Evolutionary conservation across 2,113 vertebrate species (phyloP).

Genomic region (Caranx ignobilis): DNA sequence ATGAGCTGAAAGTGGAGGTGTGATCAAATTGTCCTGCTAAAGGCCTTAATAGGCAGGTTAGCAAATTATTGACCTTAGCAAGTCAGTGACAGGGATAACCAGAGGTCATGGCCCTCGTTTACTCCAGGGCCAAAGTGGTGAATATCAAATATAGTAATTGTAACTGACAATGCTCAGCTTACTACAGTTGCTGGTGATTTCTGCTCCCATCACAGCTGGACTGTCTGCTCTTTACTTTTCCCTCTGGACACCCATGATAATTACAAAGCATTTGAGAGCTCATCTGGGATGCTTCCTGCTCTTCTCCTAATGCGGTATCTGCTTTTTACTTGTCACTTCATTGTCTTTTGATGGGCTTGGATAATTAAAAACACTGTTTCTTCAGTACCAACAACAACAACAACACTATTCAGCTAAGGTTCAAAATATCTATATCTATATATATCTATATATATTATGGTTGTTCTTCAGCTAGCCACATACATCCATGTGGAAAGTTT

Average conservation of each 20-base stretch:
- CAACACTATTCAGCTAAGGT: neutral
- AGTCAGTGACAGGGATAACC: neutral
- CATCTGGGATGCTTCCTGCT: neutral
- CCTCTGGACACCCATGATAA: conserved; percentile 5
- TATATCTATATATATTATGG: no score
- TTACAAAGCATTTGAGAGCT: neutral
- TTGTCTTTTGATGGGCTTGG: neutral
- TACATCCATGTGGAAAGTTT: neutral
- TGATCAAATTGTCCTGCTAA: neutral
- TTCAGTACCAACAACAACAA: neutral
- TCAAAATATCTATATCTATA: neutral
- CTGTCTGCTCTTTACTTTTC: conserved; percentile 1
- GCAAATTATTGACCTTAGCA: neutral
- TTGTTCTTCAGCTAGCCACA: conserved; percentile 3
- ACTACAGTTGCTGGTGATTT: neutral
- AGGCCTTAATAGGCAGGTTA: neutral
- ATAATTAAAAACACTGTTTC: neutral
- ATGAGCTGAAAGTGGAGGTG: neutral
- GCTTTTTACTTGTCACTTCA: neutral
- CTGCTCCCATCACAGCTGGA: conserved; percentile 20
- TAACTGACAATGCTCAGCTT: neutral
- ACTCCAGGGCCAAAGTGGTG: neutral
- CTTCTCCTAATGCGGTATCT: conserved; percentile 8
- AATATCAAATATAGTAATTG: neutral
- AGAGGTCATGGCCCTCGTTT: neutral